Evolutionary conservation across 2,888 invertebrate genomes (phyloP), one percentile per base, ranked within the genome.

Genomic region (Achlya flavicornis): DNA sequence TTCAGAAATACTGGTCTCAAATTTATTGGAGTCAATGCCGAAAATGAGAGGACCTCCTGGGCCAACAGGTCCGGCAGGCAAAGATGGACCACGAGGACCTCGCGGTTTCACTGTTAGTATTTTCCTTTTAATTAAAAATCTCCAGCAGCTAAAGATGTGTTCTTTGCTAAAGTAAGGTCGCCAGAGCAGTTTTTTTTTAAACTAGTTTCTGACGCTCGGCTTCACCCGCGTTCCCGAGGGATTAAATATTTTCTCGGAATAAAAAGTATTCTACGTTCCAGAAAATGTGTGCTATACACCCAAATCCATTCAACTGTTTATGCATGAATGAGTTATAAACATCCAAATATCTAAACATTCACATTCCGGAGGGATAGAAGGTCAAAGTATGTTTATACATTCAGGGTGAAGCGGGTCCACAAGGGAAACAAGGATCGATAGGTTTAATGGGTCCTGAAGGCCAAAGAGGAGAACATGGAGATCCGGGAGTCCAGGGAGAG

Each of bases 391-490:
- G 0, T 43, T 38, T 38, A 8, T 38, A 38, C 4, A 43, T 43
- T 43, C 74, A 96, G 95, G 98, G 98, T 63, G 90, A 94, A 11
- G 85, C 90, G 57, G 97, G 97, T 59, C 82, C 89, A 0, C 85
- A 91, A 62, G 97, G 97, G 61, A 83, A 91, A 0, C 66, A 65
- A 69, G 43, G 43, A 43, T 14, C 14, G 43, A 43, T 12, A 14
- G 43, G 43, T 43, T 12, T 14, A 12, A 14, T 4, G n/a, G 79
- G 80, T 19, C 67, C 63, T 48, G 91, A 92, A 61, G 98, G 98
- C 60, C 76, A 84, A 2, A 95, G 0, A 14, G 43, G 43, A 43
- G 14, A 14, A 10, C n/a, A n/a, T 6, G 46, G 46, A 7, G n/a
- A n/a, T n/a, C 46, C n/a, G 7, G 46, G 46, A n/a, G n/a, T 46